Base-by-base conservation (phyloP, 1,140 invertebrate genomes). In the Hirudo medicinalis region DNA sequence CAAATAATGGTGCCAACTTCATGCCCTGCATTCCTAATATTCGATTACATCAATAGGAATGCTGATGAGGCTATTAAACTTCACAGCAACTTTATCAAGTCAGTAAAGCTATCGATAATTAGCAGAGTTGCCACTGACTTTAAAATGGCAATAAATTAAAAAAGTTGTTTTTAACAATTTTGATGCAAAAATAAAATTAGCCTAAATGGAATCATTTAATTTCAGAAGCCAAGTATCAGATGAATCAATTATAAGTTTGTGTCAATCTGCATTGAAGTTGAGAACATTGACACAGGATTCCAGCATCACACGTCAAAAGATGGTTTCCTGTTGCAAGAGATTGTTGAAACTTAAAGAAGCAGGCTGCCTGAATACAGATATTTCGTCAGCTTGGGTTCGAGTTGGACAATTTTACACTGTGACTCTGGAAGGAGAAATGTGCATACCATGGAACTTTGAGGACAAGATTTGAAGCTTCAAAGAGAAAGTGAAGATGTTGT, bases 391-490 rank as follows among this genome's bases (percentile, higher is more conserved):
- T 49, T 86, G 87, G 76, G 78, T 96, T 0, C 88, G 88, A 78
- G 86, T 95, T 40, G 90, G 91, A 0, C 90, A 91, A 78, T 95
- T 94, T 81, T 95, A 94, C 79, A 91, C 91, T 0, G 88, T 96
- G 19, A 85, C 93, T 77, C 88, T 88, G 9, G 92, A 94, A 81
- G 92, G 92, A 5, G 87, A 91, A 73, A 86, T 94, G 71, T 94
- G 91, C 78, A 89, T 96, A 78, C 92, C 92, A 20, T 94, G 91
- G 91, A 89, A 95, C 80, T 95, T 90, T 86, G 88, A 88, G 71
- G 60, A 74, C 11, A 66, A 67, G 20, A 20, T 22, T 25, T 66
- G 15, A 49, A 8, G 43, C 43, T 49, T 9, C 43, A 49, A 49
- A 49, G 15, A 9, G 43, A 49, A 49, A 49, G 43, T 49, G 43